A percentile compares a stretch with the other conserved stretches of the same genome.
Conservation (phyloP, 2,888 invertebrate species). For the Cerceris rybyensis region DNA sequence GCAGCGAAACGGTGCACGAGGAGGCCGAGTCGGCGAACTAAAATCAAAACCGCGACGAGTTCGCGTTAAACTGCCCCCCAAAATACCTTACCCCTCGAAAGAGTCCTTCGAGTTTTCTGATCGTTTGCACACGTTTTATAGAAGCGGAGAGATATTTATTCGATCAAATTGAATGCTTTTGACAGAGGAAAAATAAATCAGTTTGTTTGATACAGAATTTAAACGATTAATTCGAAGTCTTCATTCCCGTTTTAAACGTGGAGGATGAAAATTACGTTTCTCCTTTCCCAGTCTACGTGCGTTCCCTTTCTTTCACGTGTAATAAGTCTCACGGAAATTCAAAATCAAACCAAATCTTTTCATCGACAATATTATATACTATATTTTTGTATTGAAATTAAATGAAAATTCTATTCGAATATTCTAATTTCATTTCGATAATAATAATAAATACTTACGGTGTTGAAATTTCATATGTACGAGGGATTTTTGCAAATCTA, state of each 20-base stretch:
- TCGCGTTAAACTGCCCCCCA: constrained; percentile 11
- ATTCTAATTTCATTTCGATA: no score
- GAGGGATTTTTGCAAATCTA: no score
- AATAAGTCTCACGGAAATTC: no score
- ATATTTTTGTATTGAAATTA: not conserved
- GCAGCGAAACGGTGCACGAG: constrained; percentile 75
- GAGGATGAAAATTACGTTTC: constrained; percentile 1
- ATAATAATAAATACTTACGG: no score
- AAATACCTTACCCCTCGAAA: not conserved
- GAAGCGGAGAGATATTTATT: constrained; percentile 18
- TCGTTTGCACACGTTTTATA: constrained; percentile 26
- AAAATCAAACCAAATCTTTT: no score
- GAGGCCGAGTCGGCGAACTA: constrained; percentile 76
- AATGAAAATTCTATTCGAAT: no score
- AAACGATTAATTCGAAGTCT: constrained; percentile 28
- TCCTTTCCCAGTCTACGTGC: constrained; percentile 20
- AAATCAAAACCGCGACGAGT: constrained; percentile 39
- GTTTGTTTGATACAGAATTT: constrained; percentile 35
- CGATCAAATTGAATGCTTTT: constrained; percentile 29
- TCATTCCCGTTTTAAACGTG: constrained; percentile 14
- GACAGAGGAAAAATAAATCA: constrained; percentile 32
- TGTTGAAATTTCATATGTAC: no score
- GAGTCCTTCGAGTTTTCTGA: constrained; percentile 24
- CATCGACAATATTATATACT: not conserved
- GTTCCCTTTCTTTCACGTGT: not conserved